These are phyloP conservation scores for Mythimna loreyi DNA, from an alignment of 2,888 invertebrate species.

Conservation along the genomic window DNA sequence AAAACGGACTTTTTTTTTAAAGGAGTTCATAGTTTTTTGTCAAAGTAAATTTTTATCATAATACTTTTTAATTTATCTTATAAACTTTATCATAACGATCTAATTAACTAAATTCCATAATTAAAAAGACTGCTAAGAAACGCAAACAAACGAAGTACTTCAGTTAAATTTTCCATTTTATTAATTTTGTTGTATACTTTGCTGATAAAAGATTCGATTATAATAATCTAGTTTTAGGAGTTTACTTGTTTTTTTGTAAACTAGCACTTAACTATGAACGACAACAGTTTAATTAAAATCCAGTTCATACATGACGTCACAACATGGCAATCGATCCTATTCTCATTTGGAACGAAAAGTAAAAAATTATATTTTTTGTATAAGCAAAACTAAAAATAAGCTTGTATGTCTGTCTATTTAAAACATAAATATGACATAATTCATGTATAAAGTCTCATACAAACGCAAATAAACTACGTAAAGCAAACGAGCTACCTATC, in stretches of 20 bases:
- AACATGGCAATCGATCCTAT: no score
- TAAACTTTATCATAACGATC: background rate
- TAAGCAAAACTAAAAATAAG: no score
- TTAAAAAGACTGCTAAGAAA: conserved; percentile 1
- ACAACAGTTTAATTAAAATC: no score
- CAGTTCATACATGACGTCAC: no score
- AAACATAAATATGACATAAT: background rate
- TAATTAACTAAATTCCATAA: background rate
- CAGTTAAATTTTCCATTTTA: background rate
- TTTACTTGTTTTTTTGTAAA: no score
- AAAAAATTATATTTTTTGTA: no score
- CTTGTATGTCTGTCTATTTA: no score
- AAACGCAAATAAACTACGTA: conserved; percentile 14
- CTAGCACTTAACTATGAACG: no score
- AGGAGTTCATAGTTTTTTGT: background rate
- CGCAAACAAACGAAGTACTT: background rate
- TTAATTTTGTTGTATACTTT: background rate
- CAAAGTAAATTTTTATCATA: background rate
- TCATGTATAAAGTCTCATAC: background rate
- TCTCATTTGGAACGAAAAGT: no score
- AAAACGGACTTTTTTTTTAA: background rate
- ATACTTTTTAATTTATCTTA: background rate
- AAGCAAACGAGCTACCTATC: conserved; percentile 12
- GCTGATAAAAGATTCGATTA: background rate
- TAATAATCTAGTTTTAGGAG: background rate